Evolutionary conservation across 2,888 invertebrate species (phyloP).

Genomic region (Leucania comma): DNA sequence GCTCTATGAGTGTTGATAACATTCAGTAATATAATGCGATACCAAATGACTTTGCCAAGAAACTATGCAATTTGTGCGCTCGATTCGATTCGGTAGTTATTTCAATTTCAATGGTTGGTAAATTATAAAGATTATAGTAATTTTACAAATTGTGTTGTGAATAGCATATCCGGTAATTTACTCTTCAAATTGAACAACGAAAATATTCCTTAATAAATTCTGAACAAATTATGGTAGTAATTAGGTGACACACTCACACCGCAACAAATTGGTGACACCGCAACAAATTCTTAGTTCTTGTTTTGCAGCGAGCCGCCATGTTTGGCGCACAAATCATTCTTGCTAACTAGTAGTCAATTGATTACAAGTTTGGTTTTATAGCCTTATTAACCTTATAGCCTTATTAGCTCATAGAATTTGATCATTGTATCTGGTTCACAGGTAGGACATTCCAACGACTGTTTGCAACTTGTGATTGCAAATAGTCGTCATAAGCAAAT

Average conservation of each 20-base stretch:
- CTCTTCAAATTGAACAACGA: slow-evolving; percentile 20
- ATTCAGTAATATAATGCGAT: slow-evolving; percentile 14
- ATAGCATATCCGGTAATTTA: slow-evolving; percentile 34
- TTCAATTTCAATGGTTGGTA: slow-evolving; percentile 4
- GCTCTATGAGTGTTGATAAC: neutral
- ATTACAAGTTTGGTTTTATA: neutral
- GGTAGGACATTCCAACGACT: neutral
- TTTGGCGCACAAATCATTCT: neutral
- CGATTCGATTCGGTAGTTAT: slow-evolving; percentile 15
- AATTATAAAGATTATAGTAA: slow-evolving; percentile 33
- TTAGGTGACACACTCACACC: too few relatives aligned
- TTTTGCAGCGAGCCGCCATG: neutral
- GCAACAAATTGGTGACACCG: neutral
- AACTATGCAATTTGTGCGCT: slow-evolving; percentile 21
- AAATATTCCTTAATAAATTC: slow-evolving; percentile 14
- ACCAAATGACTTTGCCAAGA: slow-evolving; percentile 11
- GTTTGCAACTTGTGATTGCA: too few relatives aligned
- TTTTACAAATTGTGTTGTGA: slow-evolving; percentile 36
- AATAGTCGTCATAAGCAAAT: neutral
- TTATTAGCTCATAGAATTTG: neutral
- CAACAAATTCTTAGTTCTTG: slow-evolving; percentile 3
- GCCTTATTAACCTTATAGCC: neutral
- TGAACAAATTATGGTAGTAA: too few relatives aligned
- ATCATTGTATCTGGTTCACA: too few relatives aligned
- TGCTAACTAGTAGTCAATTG: neutral